Evolutionary conservation across 2,888 invertebrate species (phyloP), one percentile per base, ranked within the genome.

Genomic region (Adineta ricciae): DNA sequence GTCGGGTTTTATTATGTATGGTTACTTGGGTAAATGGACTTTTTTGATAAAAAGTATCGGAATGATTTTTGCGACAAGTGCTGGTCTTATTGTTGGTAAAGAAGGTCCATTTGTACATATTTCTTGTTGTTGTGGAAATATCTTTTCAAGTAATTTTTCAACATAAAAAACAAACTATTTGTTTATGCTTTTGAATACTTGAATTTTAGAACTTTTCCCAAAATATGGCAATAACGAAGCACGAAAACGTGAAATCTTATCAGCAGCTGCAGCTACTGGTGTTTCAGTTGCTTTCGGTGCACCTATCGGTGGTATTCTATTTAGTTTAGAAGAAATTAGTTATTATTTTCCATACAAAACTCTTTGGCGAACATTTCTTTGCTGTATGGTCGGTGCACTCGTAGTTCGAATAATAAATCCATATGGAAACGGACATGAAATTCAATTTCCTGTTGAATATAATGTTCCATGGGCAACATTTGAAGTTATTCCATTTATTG

Each of bases 101-200:
- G 98, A 99, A 91, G 99, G 90, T 95, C 99, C 98, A 0, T 97
- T 99, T 95, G 99, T 99, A 21, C 99, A 99, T 89, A 96, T 99
- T 88, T 98, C 97, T 21, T 96, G 97, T 90, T 98, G 98, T 90
- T 91, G 92, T 89, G 95, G 95, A 87, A 99, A 99, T 91, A 97
- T 99, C 90, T 93, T 99, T 88, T 96, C 98, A 64, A 64, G 64
- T 64, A 64, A 64, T 21, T 4, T 27, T 46, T n/a, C n/a, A n/a
- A n/a, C n/a, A n/a, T n/a, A n/a, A n/a, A 16, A 14, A 36, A 32
- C 1, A 27, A 56, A 3, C 32, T 64, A 16, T 8, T 32, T 27
- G 14, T 32, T 14, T 14, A 14, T 64, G 27, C 4, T 64, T 0
- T 19, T 19, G 7, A 64, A 32, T 19, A 64, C 19, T 32, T n/a